Percentiles rank a stretch among this genome's conserved stretches.
Conservation (phyloP, 2,113 vertebrate species). For the Notothenia coriiceps region DNA sequence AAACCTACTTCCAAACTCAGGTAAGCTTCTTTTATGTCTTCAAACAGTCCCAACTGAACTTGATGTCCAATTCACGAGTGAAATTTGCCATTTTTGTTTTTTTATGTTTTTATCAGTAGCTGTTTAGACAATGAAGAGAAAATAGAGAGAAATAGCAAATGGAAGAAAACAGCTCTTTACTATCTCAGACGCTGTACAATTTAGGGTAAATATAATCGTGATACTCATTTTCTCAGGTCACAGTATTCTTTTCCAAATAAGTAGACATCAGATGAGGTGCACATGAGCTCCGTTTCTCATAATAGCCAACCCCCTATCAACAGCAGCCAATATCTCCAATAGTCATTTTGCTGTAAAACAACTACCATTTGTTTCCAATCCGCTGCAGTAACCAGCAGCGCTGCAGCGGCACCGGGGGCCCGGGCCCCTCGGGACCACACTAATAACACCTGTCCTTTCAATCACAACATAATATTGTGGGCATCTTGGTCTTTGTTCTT, state of each 20-base stretch:
- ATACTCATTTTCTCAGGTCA: background rate
- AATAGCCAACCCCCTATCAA: conserved; percentile 9
- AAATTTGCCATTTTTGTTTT: background rate
- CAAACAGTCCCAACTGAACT: background rate
- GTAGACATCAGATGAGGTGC: background rate
- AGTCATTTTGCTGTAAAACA: conserved; percentile 37
- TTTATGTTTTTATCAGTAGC: background rate
- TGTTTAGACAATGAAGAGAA: background rate
- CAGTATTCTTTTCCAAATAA: background rate
- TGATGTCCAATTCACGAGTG: background rate
- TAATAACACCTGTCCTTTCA: conserved; percentile 70
- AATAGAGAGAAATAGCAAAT: background rate
- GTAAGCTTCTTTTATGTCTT: conserved; percentile 52
- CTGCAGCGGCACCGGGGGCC: too few species aligned
- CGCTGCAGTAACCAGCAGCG: too few species aligned
- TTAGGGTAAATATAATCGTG: background rate
- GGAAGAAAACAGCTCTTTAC: background rate
- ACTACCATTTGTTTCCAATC: conserved; percentile 40
- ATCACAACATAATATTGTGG: conserved; percentile 59
- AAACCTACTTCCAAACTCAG: conserved; percentile 98
- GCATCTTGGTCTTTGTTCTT: conserved; percentile 30
- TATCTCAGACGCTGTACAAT: background rate
- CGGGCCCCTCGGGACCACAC: conserved; percentile 31
- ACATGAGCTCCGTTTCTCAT: conserved; percentile 1
- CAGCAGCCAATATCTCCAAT: conserved; percentile 18